Conservation (phyloP, 2,113 vertebrate species). For the Silurus meridionalis region DNA sequence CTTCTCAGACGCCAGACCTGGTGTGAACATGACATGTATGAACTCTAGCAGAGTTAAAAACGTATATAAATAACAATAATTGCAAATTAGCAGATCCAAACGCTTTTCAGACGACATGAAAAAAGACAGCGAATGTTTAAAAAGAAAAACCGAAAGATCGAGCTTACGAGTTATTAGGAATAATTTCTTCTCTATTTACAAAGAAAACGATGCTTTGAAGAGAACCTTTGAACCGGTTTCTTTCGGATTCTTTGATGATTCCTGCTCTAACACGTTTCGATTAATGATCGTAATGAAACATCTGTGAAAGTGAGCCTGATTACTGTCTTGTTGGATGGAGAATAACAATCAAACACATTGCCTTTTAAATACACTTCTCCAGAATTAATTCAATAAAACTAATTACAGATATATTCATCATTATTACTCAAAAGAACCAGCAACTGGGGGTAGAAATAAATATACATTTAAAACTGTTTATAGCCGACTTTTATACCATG, state of each 20-base stretch:
- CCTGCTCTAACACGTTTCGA: neutral
- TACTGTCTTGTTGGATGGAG: neutral
- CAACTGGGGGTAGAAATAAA: too few relatives aligned
- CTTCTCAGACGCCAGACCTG: too few relatives aligned
- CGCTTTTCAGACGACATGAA: neutral
- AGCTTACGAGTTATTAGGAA: neutral
- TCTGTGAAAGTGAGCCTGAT: neutral
- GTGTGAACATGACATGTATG: neutral
- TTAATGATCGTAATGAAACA: neutral
- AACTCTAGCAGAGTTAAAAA: neutral
- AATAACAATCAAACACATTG: too few relatives aligned
- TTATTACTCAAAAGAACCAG: too few relatives aligned
- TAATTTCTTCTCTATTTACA: neutral
- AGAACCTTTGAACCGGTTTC: neutral
- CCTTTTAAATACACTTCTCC: too few relatives aligned
- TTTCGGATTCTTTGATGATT: neutral
- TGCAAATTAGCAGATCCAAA: too few relatives aligned
- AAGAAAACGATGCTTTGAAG: too few relatives aligned
- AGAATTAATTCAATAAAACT: too few relatives aligned
- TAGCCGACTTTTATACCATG: too few relatives aligned
- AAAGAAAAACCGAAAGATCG: neutral
- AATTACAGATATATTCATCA: too few relatives aligned
- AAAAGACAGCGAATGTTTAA: neutral
- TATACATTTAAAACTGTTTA: too few relatives aligned
- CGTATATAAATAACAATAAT: neutral